Evolutionary conservation across 2,797 vertebrate species (phyloP).

Genomic region (Lophotriccus pileatus): DNA sequence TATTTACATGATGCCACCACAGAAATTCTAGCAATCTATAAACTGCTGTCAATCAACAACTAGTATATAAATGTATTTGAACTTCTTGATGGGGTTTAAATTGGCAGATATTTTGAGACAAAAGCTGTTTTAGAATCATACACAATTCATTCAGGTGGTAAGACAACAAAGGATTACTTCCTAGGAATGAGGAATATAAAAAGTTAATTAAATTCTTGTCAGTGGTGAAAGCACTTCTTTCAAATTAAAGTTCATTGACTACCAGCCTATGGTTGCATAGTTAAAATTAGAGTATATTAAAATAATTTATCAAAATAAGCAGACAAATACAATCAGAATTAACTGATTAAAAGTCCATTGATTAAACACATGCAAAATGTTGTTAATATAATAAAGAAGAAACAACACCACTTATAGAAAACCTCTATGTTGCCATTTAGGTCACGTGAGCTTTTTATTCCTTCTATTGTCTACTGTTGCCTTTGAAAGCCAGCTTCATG

Average conservation of each 20-base stretch:
- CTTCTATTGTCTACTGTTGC: neutral
- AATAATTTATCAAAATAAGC: constrained; percentile 74
- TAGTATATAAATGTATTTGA: neutral
- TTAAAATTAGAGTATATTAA: constrained; percentile 72
- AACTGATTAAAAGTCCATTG: constrained; percentile 59
- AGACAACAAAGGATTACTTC: constrained; percentile 18
- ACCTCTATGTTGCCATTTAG: constrained; percentile 23
- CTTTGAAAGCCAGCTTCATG: constrained; percentile 14
- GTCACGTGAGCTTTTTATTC: constrained; percentile 7
- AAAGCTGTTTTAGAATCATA: neutral
- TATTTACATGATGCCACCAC: neutral
- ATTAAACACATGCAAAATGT: constrained; percentile 58
- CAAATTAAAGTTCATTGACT: constrained; percentile 63
- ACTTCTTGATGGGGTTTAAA: neutral
- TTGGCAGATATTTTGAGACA: neutral
- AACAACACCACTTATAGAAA: constrained; percentile 19
- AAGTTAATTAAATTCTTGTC: constrained; percentile 25
- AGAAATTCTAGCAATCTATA: neutral
- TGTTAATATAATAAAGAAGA: constrained; percentile 57
- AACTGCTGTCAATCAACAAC: neutral
- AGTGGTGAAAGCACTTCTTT: constrained; percentile 32
- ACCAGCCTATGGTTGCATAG: constrained; percentile 38
- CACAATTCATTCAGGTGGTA: neutral
- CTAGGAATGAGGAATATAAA: neutral
- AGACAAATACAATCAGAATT: constrained; percentile 62